phyloP scores from a whole-genome alignment of 2,113 vertebrate genomes.

The Phyllopteryx taeniolatus region DNA sequence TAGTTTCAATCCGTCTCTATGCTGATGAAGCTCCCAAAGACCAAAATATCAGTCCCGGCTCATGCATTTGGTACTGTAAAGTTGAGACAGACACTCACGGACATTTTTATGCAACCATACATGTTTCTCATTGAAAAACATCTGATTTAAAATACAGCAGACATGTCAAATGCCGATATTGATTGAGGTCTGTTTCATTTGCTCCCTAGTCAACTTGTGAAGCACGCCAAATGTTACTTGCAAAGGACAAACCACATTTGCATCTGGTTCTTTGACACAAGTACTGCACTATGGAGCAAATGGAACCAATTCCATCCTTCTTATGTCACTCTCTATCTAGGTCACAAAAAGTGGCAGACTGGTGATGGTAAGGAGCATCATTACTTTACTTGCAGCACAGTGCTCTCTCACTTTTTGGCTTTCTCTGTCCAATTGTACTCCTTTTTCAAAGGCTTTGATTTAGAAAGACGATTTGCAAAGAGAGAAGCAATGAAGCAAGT shows the following conservation, averaged over 20 bases:
- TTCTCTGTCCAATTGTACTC: constrained; percentile 26
- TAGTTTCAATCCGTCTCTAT: constrained; percentile 41
- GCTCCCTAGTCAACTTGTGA: neutral
- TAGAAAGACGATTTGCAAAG: constrained; percentile 4
- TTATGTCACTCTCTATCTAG: constrained; percentile 54
- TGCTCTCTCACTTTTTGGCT: constrained; percentile 17
- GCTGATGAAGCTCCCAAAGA: constrained; percentile 39
- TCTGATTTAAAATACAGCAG: constrained; percentile 3
- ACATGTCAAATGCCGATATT: neutral
- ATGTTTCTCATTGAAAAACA: constrained; percentile 1
- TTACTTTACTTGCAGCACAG: constrained; percentile 35
- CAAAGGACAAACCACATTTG: constrained; percentile 27
- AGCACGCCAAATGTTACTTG: neutral
- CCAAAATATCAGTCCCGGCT: constrained; percentile 37
- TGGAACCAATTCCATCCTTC: constrained; percentile 43
- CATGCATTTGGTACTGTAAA: constrained; percentile 48
- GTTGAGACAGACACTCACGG: constrained; percentile 5
- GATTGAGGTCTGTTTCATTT: neutral
- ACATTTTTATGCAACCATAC: constrained; percentile 4
- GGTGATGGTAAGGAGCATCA: constrained; percentile 49
- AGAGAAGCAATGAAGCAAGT: neutral
- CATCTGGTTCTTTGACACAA: constrained; percentile 48
- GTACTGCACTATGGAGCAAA: constrained; percentile 48
- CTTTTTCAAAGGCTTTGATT: constrained; percentile 26
- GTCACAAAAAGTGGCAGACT: constrained; percentile 50